Percentiles rank a stretch among this genome's conserved stretches.
Conservation (phyloP, 53 echinoderm and acorn worm genomes). For the Luidia sarsii region DNA sequence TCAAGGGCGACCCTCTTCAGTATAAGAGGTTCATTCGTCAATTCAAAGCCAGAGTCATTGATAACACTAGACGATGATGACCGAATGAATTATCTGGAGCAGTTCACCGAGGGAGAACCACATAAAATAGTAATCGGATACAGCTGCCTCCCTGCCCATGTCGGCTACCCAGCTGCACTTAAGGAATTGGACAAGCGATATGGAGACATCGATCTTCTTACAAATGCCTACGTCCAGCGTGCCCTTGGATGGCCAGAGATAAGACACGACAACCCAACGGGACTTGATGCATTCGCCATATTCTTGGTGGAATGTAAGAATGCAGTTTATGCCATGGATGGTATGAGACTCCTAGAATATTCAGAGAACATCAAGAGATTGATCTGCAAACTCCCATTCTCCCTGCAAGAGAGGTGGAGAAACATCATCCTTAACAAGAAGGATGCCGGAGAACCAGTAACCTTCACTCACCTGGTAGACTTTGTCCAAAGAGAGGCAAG, state of each 20-base stretch:
- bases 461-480: constrained; percentile 32
- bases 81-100: constrained; percentile 61
- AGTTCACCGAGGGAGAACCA: constrained; percentile 62
- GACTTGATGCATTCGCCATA: constrained; percentile 55
- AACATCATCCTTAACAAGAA: constrained; percentile 18
- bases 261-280: constrained; percentile 53
- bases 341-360: constrained; percentile 35
- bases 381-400: constrained; percentile 58
- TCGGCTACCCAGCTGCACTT: constrained; percentile 41
- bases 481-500: constrained; percentile 30
- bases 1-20: constrained; percentile 25
- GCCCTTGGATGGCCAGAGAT: constrained; percentile 57
- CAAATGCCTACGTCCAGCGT: constrained; percentile 47
- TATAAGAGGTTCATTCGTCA: constrained; percentile 24
- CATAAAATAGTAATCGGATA: constrained; percentile 63
- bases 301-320: constrained; percentile 46
- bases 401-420: constrained; percentile 61
- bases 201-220: constrained; percentile 50
- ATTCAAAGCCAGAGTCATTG: constrained; percentile 40
- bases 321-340: constrained; percentile 42
- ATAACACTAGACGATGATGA: constrained; percentile 55
- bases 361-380: constrained; percentile 61
- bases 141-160: constrained; percentile 34
- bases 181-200: constrained; percentile 47
- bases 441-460: constrained; percentile 14